Percentiles rank a stretch among this genome's conserved stretches.
Conservation (phyloP, 2,888 invertebrate species). For the Andrena praecox region DNA sequence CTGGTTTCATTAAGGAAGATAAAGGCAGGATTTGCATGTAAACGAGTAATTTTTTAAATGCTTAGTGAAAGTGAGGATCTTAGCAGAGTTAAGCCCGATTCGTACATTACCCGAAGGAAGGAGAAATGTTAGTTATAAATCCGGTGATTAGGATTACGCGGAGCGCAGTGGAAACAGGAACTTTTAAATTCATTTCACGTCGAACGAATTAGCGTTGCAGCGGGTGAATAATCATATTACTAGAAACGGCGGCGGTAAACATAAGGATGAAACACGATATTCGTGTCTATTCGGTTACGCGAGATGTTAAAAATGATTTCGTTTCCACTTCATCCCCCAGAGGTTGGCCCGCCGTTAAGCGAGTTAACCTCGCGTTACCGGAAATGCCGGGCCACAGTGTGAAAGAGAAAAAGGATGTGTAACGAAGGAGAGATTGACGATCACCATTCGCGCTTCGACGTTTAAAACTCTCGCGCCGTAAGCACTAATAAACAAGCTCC, state of each 20-base stretch:
- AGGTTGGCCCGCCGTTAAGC: conserved; percentile 14
- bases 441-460: too few species aligned
- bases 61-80: neutral
- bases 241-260: neutral
- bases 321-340: conserved; percentile 4
- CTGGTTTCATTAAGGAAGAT: neutral
- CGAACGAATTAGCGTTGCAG: conserved; percentile 21
- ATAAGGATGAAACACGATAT: conserved; percentile 5
- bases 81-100: conserved; percentile 14
- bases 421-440: neutral
- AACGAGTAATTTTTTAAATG: conserved; percentile 13
- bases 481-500: too few species aligned
- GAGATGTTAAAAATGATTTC: conserved; percentile 20
- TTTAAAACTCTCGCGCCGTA: too few species aligned
- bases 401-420: neutral
- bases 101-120: neutral
- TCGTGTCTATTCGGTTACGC: conserved; percentile 24
- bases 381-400: neutral
- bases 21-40: neutral
- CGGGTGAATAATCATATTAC: conserved; percentile 22
- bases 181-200: conserved; percentile 16
- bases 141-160: neutral
- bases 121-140: conserved; percentile 22
- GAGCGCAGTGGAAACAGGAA: neutral
- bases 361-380: conserved; percentile 5